Conservation (phyloP, 37 sponge, comb jelly and placozoan species). For the Chondrilla cf. caribensis region DNA sequence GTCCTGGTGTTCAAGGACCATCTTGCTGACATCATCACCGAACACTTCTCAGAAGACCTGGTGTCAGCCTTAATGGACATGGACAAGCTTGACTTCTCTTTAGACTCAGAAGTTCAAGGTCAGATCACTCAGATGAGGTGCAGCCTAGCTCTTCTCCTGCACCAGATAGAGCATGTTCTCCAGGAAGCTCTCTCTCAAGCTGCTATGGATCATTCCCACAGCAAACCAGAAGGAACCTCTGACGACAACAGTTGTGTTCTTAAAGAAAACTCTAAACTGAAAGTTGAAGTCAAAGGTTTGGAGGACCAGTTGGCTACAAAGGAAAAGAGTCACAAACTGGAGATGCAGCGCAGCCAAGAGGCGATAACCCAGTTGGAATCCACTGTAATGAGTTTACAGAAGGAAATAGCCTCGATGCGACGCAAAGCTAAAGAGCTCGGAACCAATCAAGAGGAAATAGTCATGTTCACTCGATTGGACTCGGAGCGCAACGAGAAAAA, state of each 20-base stretch:
- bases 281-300: neutral
- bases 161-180: slow-evolving; percentile 52
- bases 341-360: slow-evolving; percentile 36
- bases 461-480: slow-evolving; percentile 76
- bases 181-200: slow-evolving; percentile 19
- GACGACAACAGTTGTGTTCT: neutral
- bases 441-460: neutral
- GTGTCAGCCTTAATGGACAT: neutral
- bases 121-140: slow-evolving; percentile 68
- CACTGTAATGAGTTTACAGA: slow-evolving; percentile 34
- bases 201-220: neutral
- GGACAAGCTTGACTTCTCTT: neutral
- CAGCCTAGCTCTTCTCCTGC: slow-evolving; percentile 44
- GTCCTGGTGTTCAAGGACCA: slow-evolving; percentile 50
- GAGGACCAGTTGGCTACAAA: slow-evolving; percentile 11
- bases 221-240: neutral
- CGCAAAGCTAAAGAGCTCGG: neutral
- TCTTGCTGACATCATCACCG: slow-evolving; percentile 20
- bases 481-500: slow-evolving; percentile 37
- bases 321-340: slow-evolving; percentile 38
- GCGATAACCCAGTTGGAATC: slow-evolving; percentile 31
- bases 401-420: slow-evolving; percentile 33
- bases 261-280: neutral
- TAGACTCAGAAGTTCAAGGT: slow-evolving; percentile 23
- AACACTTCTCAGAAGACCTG: slow-evolving; percentile 6